A percentile compares a stretch with the other conserved stretches of the same genome.
Conservation (phyloP, 2,113 vertebrate species). For the Xerus inauris region DNA sequence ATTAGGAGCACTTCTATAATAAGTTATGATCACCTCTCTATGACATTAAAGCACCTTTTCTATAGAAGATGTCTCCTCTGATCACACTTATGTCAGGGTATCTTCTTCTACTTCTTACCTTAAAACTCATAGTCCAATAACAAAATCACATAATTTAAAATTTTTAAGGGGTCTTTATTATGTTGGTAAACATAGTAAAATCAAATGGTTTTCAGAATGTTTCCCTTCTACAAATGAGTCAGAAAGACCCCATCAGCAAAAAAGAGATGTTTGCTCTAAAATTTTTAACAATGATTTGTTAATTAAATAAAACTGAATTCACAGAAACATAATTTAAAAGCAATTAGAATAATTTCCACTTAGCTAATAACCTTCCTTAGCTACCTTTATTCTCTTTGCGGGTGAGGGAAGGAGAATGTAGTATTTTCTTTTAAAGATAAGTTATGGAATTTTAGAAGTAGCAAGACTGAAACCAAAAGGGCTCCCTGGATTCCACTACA, state of each 20-base stretch:
- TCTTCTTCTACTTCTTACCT: neutral
- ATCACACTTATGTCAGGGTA: neutral
- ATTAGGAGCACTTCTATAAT: neutral
- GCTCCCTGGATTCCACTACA: neutral
- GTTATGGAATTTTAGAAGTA: neutral
- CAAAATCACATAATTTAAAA: slow-evolving; percentile 12
- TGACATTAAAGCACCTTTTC: neutral
- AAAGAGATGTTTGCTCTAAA: neutral
- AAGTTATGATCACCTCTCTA: neutral
- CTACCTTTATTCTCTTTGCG: neutral
- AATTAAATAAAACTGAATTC: neutral
- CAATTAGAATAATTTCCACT: neutral
- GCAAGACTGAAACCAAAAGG: neutral
- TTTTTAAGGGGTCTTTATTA: neutral
- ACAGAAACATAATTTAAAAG: slow-evolving; percentile 15
- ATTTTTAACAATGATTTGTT: too few species aligned
- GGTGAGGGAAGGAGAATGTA: neutral
- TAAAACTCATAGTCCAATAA: neutral
- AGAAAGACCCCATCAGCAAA: neutral
- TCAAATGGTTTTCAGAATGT: slow-evolving; percentile 21
- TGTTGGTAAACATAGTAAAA: neutral
- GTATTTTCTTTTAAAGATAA: neutral
- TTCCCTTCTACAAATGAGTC: slow-evolving; percentile 31
- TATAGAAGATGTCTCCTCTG: neutral
- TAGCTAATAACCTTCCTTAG: neutral